phyloP scores from a whole-genome alignment of 2,888 invertebrate genomes.

The Thyatira batis region DNA sequence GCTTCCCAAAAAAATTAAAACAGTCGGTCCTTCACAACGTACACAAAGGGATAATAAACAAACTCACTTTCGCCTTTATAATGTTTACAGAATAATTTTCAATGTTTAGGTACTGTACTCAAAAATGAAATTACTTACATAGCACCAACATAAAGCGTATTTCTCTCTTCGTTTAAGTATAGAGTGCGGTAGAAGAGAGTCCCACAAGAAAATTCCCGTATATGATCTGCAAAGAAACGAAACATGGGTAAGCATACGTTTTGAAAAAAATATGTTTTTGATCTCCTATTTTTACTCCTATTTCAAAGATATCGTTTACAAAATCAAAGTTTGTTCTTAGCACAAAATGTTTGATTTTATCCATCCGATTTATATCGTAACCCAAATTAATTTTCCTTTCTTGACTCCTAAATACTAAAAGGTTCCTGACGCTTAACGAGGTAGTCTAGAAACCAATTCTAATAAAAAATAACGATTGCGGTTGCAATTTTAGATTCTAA shows the following conservation, averaged over 20 bases:
- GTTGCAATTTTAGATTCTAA: constrained; percentile 50
- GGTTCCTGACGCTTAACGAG: not conserved
- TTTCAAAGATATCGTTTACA: not conserved
- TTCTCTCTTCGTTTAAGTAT: constrained; percentile 81
- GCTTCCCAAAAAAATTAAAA: no score
- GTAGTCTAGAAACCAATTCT: not conserved
- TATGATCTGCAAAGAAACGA: constrained; percentile 80
- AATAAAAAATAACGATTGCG: constrained; percentile 14
- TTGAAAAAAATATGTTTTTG: not conserved
- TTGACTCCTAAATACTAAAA: not conserved
- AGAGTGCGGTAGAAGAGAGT: constrained; percentile 84
- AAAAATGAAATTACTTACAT: constrained; percentile 77
- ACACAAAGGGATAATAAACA: no score
- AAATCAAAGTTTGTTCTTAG: not conserved
- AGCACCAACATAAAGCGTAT: constrained; percentile 84
- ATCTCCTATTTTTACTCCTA: no score
- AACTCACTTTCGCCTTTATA: no score
- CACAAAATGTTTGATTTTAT: not conserved
- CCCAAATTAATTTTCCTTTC: not conserved
- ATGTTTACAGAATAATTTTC: no score
- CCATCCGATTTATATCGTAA: no score
- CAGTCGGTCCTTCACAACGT: no score
- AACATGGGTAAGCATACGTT: constrained; percentile 15
- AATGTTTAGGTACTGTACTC: not conserved
- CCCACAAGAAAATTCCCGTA: constrained; percentile 84